phyloP scores from a whole-genome alignment of 2,113 vertebrate species.

The Parus major region DNA sequence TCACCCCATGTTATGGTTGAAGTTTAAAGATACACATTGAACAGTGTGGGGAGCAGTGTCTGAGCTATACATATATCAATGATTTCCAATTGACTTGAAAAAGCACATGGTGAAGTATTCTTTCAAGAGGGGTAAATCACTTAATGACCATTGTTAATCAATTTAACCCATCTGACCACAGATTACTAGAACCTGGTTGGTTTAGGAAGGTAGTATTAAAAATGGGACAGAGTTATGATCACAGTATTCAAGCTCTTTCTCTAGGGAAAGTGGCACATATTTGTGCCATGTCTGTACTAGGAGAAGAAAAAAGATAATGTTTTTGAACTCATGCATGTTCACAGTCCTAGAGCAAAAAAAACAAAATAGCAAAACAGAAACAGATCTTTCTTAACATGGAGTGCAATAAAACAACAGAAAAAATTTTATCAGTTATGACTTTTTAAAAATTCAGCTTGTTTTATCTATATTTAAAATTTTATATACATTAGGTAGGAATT shows the following conservation, averaged over 20 bases:
- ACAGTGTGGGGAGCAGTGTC: background rate
- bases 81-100: background rate
- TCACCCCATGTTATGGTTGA: background rate
- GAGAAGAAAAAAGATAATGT: background rate
- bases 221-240: background rate
- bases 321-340: background rate
- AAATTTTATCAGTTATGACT: background rate
- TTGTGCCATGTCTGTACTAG: background rate
- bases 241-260: background rate
- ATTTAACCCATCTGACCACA: background rate
- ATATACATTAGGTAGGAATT: background rate
- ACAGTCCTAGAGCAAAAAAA: background rate
- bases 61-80: background rate
- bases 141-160: background rate
- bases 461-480: background rate
- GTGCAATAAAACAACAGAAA: background rate
- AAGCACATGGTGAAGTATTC: background rate
- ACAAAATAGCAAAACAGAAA: background rate
- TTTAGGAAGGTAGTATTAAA: background rate
- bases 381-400: background rate
- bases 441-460: background rate
- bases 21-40: background rate
- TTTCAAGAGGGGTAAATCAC: background rate
- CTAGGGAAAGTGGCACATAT: background rate
- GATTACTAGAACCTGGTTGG: background rate